Evolutionary conservation across 2,113 vertebrate species (phyloP).

Genomic region (Oncorhynchus nerka): DNA sequence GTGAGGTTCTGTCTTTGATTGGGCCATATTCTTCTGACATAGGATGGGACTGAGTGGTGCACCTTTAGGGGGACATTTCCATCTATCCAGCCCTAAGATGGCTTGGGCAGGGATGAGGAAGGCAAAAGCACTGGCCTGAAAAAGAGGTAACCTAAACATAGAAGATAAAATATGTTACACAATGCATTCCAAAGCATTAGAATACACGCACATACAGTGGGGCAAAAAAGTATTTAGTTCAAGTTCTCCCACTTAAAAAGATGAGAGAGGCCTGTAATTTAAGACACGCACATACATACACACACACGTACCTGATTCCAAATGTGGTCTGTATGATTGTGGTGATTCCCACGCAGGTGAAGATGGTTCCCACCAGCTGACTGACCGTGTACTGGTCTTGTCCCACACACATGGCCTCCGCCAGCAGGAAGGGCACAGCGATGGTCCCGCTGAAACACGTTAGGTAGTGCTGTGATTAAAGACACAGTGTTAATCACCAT

Average conservation of each 20-base stretch:
- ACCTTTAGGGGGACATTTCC: conserved; percentile 85
- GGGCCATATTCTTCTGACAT: background rate
- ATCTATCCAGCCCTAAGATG: conserved; percentile 83
- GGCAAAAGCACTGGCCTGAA: conserved; percentile 86
- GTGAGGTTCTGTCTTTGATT: background rate
- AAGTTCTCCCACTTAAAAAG: too few species aligned
- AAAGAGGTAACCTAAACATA: conserved; percentile 79
- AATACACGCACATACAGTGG: background rate
- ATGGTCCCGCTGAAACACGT: conserved; percentile 98
- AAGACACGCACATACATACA: too few species aligned
- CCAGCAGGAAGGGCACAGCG: conserved; percentile 91
- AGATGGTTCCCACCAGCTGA: conserved; percentile 95
- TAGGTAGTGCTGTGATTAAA: conserved; percentile 86
- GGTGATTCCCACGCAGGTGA: conserved; percentile 91
- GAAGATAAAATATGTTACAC: background rate
- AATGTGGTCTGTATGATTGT: conserved; percentile 93
- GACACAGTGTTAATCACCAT: background rate
- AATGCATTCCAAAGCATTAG: too few species aligned
- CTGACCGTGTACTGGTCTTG: conserved; percentile 89
- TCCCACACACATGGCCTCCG: conserved; percentile 90
- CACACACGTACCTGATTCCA: conserved; percentile 81
- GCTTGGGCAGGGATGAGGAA: conserved; percentile 85
- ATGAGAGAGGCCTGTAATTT: too few species aligned
- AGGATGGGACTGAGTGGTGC: conserved; percentile 11
- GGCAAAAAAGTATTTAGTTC: too few species aligned